Evolutionary conservation across 1,140 invertebrate genomes (phyloP).

Genomic region (Megathymus violae): DNA sequence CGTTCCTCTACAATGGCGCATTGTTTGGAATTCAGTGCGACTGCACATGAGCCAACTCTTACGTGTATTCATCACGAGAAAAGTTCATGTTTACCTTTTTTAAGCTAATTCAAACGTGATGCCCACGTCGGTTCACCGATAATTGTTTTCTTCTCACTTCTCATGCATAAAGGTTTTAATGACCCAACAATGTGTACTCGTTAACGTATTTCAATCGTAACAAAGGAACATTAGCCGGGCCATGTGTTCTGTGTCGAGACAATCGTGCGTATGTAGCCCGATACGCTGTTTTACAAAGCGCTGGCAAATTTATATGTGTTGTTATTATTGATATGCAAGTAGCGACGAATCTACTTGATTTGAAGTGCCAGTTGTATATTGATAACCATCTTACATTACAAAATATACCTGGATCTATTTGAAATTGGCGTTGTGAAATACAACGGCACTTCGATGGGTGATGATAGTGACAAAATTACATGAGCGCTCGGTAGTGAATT

Average conservation of each 20-base stretch:
- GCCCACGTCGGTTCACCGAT: background rate
- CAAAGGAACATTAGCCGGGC: background rate
- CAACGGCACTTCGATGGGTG: no score
- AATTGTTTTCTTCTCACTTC: conserved; percentile 1
- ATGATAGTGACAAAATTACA: no score
- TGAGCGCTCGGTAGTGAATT: no score
- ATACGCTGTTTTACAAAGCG: no score
- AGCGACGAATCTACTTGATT: no score
- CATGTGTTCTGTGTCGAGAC: background rate
- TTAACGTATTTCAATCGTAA: conserved; percentile 1
- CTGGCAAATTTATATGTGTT: no score
- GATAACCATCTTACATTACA: no score
- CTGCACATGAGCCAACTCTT: conserved; percentile 10
- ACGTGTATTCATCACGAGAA: conserved; percentile 11
- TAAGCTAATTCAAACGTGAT: conserved; percentile 3
- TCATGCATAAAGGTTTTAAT: background rate
- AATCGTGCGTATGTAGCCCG: no score
- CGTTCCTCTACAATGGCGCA: conserved; percentile 47
- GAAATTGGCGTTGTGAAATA: no score
- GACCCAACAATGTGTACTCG: background rate
- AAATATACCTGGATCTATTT: no score
- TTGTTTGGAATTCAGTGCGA: conserved; percentile 43
- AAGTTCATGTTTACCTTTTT: conserved; percentile 26
- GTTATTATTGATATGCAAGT: no score
- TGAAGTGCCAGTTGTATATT: no score